Percentiles rank a stretch among this genome's conserved stretches.
phyloP scores from a whole-genome alignment of 2,797 vertebrate genomes.

The Holocentrus rufus region DNA sequence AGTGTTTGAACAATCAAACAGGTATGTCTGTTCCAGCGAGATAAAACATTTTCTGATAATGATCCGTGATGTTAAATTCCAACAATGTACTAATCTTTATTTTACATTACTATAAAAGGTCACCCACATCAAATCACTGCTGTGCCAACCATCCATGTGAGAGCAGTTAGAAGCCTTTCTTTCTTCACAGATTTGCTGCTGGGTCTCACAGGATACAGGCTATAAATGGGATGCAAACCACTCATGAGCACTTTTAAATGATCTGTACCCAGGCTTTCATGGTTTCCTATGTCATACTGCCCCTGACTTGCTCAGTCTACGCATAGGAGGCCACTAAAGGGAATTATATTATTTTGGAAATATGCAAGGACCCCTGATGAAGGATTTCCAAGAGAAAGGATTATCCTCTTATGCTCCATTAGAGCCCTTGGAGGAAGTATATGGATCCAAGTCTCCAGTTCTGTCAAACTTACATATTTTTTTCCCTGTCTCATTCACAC shows the following conservation, averaged over 20 bases:
- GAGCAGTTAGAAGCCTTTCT: constrained; percentile 8
- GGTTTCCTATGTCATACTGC: constrained; percentile 40
- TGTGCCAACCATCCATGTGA: constrained; percentile 21
- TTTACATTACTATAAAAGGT: constrained; percentile 14
- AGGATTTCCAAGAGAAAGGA: constrained; percentile 58
- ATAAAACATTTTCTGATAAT: not conserved
- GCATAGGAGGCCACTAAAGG: constrained; percentile 34
- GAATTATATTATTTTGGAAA: constrained; percentile 64
- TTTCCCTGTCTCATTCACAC: constrained; percentile 22
- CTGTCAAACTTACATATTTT: not conserved
- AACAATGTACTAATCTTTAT: constrained; percentile 20
- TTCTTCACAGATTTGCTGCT: constrained; percentile 32
- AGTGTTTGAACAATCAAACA: no score
- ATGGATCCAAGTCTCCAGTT: constrained; percentile 10
- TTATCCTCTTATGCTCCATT: constrained; percentile 56
- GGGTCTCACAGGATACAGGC: constrained; percentile 24
- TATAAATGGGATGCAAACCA: constrained; percentile 50
- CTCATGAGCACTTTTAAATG: constrained; percentile 57
- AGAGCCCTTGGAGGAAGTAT: constrained; percentile 30
- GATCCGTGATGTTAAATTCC: constrained; percentile 1
- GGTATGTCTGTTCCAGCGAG: no score
- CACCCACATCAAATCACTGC: not conserved
- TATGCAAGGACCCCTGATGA: constrained; percentile 45
- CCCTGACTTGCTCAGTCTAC: constrained; percentile 43
- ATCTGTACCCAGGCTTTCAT: constrained; percentile 43